Percentiles rank a stretch among this genome's conserved stretches.
Evolutionary conservation across 2,888 invertebrate genomes (phyloP).

Genomic region (Perizoma flavofasciatum): DNA sequence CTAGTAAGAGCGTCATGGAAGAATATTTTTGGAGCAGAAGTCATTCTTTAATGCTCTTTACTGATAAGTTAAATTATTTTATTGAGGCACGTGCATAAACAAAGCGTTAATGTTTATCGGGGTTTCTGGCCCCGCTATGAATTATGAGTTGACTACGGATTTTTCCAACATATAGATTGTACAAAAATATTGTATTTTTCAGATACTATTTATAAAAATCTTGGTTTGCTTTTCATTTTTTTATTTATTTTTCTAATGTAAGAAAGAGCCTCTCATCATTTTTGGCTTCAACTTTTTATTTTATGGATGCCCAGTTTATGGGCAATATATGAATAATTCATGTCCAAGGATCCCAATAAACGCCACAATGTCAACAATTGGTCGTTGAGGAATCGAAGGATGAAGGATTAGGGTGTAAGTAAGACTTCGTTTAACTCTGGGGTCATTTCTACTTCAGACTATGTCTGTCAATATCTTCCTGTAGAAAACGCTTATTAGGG

Average conservation of each 20-base stretch:
- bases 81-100: conserved; percentile 12
- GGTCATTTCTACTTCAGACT: background rate
- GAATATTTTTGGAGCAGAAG: conserved; percentile 23
- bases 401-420: conserved; percentile 38
- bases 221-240: no score
- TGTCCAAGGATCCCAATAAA: conserved; percentile 59
- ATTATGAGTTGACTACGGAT: background rate
- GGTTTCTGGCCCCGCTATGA: background rate
- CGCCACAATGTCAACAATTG: conserved; percentile 60
- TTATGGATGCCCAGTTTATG: conserved; percentile 35
- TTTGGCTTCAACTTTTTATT: conserved; percentile 13
- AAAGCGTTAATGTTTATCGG: conserved; percentile 4
- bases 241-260: no score
- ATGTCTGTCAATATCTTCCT: no score
- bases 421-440: conserved; percentile 27
- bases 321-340: conserved; percentile 61
- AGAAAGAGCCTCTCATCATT: no score
- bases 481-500: no score
- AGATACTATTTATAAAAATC: no score
- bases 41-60: conserved; percentile 24
- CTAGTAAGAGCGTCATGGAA: conserved; percentile 9
- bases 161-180: background rate
- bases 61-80: conserved; percentile 30
- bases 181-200: no score
- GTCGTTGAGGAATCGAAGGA: conserved; percentile 52